Conservation (phyloP, 1,140 invertebrate species). For the Nylanderia fulva region DNA sequence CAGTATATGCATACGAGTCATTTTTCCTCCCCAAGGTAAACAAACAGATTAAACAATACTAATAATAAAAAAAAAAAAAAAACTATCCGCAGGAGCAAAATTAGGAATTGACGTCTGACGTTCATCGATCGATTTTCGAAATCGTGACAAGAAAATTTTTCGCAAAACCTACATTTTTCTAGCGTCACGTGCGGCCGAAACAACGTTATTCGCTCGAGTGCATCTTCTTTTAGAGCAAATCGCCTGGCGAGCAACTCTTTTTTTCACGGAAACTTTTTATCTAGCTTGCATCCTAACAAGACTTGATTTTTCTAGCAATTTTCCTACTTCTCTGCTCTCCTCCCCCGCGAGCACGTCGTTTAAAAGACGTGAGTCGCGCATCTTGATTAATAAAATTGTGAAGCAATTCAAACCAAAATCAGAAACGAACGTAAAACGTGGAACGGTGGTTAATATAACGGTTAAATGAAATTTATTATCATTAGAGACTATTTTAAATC, state of each 20-base stretch:
- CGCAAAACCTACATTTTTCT: slow-evolving; percentile 34
- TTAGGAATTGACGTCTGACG: slow-evolving; percentile 39
- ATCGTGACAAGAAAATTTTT: slow-evolving; percentile 58
- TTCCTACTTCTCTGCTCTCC: background rate
- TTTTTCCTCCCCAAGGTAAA: background rate
- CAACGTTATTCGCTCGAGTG: slow-evolving; percentile 45
- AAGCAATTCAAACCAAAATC: background rate
- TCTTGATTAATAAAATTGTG: slow-evolving; percentile 6
- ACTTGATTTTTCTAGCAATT: slow-evolving; percentile 43
- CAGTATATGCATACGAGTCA: background rate
- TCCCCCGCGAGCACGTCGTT: slow-evolving; percentile 8
- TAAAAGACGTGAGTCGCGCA: slow-evolving; percentile 6
- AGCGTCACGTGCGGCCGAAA: slow-evolving; percentile 46
- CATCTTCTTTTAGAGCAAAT: slow-evolving; percentile 53
- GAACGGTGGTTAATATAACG: background rate
- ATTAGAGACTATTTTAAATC: slow-evolving; percentile 27
- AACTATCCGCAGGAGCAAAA: slow-evolving; percentile 10
- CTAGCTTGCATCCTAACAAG: background rate
- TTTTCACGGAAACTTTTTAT: slow-evolving; percentile 12
- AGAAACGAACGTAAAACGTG: background rate
- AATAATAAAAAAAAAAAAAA: no score
- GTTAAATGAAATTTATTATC: slow-evolving; percentile 20
- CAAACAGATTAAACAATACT: slow-evolving; percentile 7
- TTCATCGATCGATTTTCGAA: slow-evolving; percentile 27
- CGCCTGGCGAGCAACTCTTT: slow-evolving; percentile 4